Percentiles rank a stretch among this genome's conserved stretches.
Evolutionary conservation across 2,888 invertebrate genomes (phyloP).

Genomic region (Anoncus sp.): DNA sequence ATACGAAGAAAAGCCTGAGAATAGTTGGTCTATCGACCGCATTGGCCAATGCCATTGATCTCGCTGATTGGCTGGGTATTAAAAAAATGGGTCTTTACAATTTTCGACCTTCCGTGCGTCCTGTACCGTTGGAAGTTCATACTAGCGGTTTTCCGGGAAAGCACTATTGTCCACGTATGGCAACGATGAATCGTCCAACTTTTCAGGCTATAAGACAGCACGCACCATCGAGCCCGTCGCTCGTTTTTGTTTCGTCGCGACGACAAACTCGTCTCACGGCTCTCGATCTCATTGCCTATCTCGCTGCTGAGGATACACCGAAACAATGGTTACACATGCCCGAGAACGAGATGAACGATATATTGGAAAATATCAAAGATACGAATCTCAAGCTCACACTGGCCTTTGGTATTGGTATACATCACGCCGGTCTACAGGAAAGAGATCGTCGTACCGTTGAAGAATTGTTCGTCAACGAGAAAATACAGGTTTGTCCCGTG

Average conservation of each 20-base stretch:
- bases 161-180: slow-evolving; percentile 99
- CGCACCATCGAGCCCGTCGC: slow-evolving; percentile 94
- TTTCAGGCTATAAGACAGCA: slow-evolving; percentile 98
- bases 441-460: slow-evolving; percentile 96
- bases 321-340: slow-evolving; percentile 97
- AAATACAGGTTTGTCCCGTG: slow-evolving; percentile 90
- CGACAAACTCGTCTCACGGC: slow-evolving; percentile 99
- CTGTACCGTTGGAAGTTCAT: slow-evolving; percentile 97
- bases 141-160: slow-evolving; percentile 98
- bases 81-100: slow-evolving; percentile 95
- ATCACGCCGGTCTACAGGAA: slow-evolving; percentile 99
- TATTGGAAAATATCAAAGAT: slow-evolving; percentile 89
- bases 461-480: slow-evolving; percentile 96
- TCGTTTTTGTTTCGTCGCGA: slow-evolving; percentile 98
- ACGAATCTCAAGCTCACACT: slow-evolving; percentile 96
- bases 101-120: slow-evolving; percentile 98
- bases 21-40: slow-evolving; percentile 99
- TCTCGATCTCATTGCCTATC: slow-evolving; percentile 95
- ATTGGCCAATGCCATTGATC: slow-evolving; percentile 97
- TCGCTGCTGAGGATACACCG: slow-evolving; percentile 96
- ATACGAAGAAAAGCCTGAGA: slow-evolving; percentile 92
- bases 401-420: slow-evolving; percentile 99
- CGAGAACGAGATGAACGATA: slow-evolving; percentile 93
- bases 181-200: slow-evolving; percentile 99
- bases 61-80: slow-evolving; percentile 98